Evolutionary conservation across 2,888 invertebrate species (phyloP).

Genomic region (Sesia bembeciformis): DNA sequence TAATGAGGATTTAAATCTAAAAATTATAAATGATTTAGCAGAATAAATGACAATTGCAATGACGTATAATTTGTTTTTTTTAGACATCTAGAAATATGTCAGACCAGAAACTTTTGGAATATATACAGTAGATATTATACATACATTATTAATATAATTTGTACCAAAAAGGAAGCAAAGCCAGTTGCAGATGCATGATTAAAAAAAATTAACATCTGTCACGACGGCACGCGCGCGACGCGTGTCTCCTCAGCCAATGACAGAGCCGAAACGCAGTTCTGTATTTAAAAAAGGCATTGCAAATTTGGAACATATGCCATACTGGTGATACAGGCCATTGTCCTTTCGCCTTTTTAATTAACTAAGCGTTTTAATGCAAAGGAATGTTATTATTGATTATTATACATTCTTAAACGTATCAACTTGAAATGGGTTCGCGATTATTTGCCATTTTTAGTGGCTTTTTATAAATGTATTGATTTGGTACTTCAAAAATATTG

Average conservation of each 20-base stretch:
- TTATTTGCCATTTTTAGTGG: too few relatives aligned
- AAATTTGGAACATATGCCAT: constrained; percentile 1
- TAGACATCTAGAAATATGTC: too few relatives aligned
- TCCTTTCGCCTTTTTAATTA: not conserved
- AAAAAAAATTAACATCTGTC: constrained; percentile 13
- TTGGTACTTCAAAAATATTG: too few relatives aligned
- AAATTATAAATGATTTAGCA: too few relatives aligned
- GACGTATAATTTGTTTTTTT: too few relatives aligned
- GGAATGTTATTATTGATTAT: too few relatives aligned
- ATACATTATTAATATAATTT: not conserved
- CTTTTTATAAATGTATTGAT: too few relatives aligned
- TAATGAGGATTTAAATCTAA: too few relatives aligned
- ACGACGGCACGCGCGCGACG: constrained; percentile 3
- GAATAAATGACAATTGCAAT: too few relatives aligned
- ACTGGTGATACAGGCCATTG: not conserved
- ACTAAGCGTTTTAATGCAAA: not conserved
- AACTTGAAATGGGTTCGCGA: too few relatives aligned
- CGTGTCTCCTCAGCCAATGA: constrained; percentile 7
- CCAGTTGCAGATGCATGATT: constrained; percentile 5
- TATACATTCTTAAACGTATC: too few relatives aligned
- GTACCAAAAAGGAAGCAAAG: not conserved
- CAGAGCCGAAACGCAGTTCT: constrained; percentile 1
- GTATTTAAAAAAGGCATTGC: not conserved
- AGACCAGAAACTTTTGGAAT: too few relatives aligned
- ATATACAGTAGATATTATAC: not conserved